Conservation (phyloP, 2,797 vertebrate species). For the Tragelaphus eurycerus region DNA sequence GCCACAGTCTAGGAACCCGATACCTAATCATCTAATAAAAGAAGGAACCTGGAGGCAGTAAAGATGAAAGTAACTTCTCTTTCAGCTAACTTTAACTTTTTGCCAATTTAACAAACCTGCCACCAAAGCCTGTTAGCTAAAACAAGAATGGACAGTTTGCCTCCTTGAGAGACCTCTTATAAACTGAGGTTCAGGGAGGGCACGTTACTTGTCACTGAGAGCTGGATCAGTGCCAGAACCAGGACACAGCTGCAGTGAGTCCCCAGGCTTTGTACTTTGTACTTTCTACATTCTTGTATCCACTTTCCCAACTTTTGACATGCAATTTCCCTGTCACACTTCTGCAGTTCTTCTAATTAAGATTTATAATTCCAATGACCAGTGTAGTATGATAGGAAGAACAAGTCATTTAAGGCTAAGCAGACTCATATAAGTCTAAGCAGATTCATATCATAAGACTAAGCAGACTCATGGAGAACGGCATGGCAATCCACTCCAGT, state of each 20-base stretch:
- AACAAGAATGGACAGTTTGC: neutral
- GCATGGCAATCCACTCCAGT: neutral
- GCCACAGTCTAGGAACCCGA: neutral
- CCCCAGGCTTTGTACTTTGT: neutral
- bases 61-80: neutral
- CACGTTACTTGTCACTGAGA: neutral
- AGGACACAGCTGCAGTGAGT: neutral
- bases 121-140: neutral
- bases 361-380: too few species aligned
- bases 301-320: neutral
- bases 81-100: slow-evolving; percentile 7
- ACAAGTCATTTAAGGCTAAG: neutral
- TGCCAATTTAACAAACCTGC: neutral
- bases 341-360: too few species aligned
- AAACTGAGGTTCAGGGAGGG: neutral
- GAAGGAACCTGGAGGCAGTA: neutral
- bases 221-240: neutral
- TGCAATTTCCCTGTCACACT: neutral
- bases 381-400: neutral
- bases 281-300: neutral
- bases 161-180: neutral
- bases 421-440: neutral
- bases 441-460: neutral
- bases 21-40: neutral
- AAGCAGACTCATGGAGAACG: accelerated